Base-by-base conservation (phyloP, 2,797 vertebrate species). In the Adelosebastes latens region DNA sequence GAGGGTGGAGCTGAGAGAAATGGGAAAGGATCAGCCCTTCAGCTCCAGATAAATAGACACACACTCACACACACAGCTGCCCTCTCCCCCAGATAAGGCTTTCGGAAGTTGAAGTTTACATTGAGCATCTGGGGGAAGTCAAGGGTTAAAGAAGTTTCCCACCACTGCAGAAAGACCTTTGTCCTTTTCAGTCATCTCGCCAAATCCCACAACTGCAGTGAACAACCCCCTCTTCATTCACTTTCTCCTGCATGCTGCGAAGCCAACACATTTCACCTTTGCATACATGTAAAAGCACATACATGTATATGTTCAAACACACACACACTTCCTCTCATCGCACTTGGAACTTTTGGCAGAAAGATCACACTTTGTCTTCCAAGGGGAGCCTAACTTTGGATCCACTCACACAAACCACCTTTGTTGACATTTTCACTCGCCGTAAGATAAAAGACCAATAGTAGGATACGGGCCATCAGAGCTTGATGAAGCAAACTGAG, bases 141-240 rank as follows among this genome's bases (percentile, higher is more conserved):
- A 92, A 84, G 87, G 91, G 93, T 95, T 93, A 95, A 90, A 91
- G 90, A 94, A 93, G 91, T 94, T 95, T 96, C 95, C 95, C 95
- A 96, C 92, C 94, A 90, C 83, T 91, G 86, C 88, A 84, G 84
- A 83, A 77, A 83, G 83, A 91, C 89, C 82, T 92, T 88, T 90
- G 88, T 93, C 90, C 88, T 61, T 68, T 76, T 81, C 9, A 78
- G 75, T 75, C 83, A 75, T 88, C 64, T 61, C 62, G 82, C 71
- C 78, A 90, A 87, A 88, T 91, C 92, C 89, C 89, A 88, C 75
- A 85, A 83, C 87, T 73, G 61, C 66, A 69, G 61, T 66, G 53
- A 80, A 65, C 34, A 6, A 25, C 61, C 36, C 59, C 66, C 20
- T 65, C 59, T 20, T 55, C 61, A 53, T 72, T 76, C 73, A 88